phyloP scores from a whole-genome alignment of 2,797 vertebrate species.

The Apogon hyalosoma region DNA sequence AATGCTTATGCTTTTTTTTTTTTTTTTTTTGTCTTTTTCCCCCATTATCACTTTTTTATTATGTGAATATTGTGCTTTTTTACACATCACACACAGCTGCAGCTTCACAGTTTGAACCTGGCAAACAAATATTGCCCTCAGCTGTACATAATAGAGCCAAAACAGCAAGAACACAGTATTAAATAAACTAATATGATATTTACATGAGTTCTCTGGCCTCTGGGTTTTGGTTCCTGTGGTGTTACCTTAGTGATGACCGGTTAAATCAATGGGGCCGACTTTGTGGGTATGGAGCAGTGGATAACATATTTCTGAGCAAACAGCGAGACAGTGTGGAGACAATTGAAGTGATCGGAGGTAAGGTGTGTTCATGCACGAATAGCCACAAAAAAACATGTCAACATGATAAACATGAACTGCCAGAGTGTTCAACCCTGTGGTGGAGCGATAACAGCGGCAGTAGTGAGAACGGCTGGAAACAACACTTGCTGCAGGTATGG shows the following conservation, averaged over 20 bases:
- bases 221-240: constrained; percentile 6
- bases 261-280: constrained; percentile 14
- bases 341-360: constrained; percentile 11
- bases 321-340: constrained; percentile 14
- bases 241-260: constrained; percentile 8
- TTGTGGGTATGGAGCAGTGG: background rate
- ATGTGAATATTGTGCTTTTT: constrained; percentile 13
- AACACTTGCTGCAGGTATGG: constrained; percentile 28
- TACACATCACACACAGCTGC: constrained; percentile 18
- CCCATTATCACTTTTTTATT: background rate
- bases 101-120: constrained; percentile 9
- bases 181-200: constrained; percentile 6
- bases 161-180: background rate
- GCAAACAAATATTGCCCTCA: constrained; percentile 13
- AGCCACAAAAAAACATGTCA: constrained; percentile 32
- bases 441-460: constrained; percentile 47
- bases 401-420: constrained; percentile 47
- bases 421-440: constrained; percentile 51
- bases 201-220: background rate
- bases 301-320: constrained; percentile 19
- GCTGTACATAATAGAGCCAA: constrained; percentile 12
- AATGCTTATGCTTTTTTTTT: too few species aligned
- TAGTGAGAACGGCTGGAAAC: constrained; percentile 8
- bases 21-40: too few species aligned
- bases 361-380: constrained; percentile 37